These are phyloP conservation scores for Poecilia wingei DNA, from an alignment of 2,797 vertebrate genomes.

Conservation along the genomic window DNA sequence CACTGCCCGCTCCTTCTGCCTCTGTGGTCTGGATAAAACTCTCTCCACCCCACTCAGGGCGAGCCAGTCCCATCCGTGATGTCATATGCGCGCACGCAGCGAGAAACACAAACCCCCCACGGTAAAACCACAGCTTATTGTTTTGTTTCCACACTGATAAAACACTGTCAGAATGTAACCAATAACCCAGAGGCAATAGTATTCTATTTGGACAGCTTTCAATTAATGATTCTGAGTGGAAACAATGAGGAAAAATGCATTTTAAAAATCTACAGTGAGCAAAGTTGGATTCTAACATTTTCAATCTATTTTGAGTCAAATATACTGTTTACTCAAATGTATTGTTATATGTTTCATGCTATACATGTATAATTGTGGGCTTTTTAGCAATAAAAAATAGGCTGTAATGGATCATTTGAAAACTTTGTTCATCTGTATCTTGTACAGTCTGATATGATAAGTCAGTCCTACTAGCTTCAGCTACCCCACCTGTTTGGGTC, in stretches of 20 bases:
- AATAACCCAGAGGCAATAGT: not conserved
- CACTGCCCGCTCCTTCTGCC: conserved; percentile 49
- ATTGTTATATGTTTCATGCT: not conserved
- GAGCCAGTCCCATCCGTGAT: conserved; percentile 77
- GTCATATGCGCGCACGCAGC: conserved; percentile 56
- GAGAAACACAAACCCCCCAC: conserved; percentile 7
- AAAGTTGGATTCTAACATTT: not conserved
- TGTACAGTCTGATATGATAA: too few relatives aligned
- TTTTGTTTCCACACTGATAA: not conserved
- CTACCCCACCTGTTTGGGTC: too few relatives aligned
- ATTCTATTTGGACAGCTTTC: not conserved
- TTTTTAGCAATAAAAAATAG: not conserved
- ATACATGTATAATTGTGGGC: not conserved
- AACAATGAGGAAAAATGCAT: not conserved
- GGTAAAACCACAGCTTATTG: not conserved
- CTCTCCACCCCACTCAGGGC: conserved; percentile 69
- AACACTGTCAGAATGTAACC: not conserved
- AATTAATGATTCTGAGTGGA: not conserved
- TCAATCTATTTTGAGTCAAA: not conserved
- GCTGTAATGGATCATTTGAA: not conserved
- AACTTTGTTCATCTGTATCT: not conserved
- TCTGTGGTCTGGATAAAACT: conserved; percentile 51
- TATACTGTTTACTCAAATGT: not conserved
- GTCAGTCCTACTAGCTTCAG: too few relatives aligned
- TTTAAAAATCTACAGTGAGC: not conserved